Conservation (phyloP, 1,140 invertebrate species). For the Lasioglossum baleicum region DNA sequence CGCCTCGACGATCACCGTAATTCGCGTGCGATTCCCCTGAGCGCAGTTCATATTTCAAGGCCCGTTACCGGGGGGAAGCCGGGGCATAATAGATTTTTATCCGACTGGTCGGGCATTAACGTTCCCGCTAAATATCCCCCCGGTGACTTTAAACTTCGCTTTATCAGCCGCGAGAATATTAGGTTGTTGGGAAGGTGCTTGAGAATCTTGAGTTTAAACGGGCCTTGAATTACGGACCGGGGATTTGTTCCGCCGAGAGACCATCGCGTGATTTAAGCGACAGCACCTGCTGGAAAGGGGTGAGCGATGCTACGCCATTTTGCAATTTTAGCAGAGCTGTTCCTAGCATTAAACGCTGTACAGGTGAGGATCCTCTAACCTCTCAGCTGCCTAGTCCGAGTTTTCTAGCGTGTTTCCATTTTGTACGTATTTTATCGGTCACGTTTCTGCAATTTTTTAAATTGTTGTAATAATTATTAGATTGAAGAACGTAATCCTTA, state of each 20-base stretch:
- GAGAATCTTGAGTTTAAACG: not conserved
- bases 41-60: constrained; percentile 30
- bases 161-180: constrained; percentile 6
- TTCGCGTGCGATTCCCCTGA: constrained; percentile 10
- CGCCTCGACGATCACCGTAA: constrained; percentile 21
- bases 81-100: not conserved
- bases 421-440: no score
- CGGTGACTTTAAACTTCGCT: not conserved
- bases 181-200: not conserved
- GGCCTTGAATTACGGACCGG: not conserved
- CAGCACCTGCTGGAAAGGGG: no score
- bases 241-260: not conserved
- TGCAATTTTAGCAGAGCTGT: no score
- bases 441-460: no score
- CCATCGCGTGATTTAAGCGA: not conserved
- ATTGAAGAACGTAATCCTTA: no score
- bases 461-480: no score
- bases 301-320: no score
- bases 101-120: not conserved
- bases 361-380: no score
- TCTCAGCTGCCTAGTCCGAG: no score
- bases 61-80: not conserved
- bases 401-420: no score
- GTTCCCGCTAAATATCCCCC: constrained; percentile 7
- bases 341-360: no score